Evolutionary conservation across 2,888 invertebrate species (phyloP).

Genomic region (Aporophyla lueneburgensis): DNA sequence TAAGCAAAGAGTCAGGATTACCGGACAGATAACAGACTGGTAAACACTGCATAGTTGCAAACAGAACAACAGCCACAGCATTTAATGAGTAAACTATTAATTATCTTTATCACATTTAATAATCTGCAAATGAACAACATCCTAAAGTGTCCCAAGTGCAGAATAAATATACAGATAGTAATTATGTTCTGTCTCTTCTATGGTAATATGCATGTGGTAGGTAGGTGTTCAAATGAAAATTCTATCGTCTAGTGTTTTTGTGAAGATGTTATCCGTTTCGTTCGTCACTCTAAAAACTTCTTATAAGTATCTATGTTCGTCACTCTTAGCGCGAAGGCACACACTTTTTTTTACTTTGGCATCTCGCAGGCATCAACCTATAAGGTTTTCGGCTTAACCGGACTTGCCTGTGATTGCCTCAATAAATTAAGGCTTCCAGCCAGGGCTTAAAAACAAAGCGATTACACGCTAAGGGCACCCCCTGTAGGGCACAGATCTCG

Average conservation of each 20-base stretch:
- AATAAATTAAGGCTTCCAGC: too few relatives aligned
- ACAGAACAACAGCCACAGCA: too few relatives aligned
- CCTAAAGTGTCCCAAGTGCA: not conserved
- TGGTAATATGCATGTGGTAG: conserved; percentile 19
- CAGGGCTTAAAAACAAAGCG: too few relatives aligned
- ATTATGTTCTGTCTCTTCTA: too few relatives aligned
- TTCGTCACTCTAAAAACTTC: conserved; percentile 1
- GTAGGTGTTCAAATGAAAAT: conserved; percentile 36
- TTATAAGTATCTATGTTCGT: too few relatives aligned
- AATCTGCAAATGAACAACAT: not conserved
- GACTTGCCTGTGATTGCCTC: too few relatives aligned
- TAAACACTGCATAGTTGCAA: conserved; percentile 2
- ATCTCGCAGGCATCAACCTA: too few relatives aligned
- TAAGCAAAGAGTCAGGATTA: not conserved
- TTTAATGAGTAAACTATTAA: not conserved
- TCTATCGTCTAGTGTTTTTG: conserved; percentile 48
- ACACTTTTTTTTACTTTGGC: not conserved
- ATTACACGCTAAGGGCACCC: too few relatives aligned
- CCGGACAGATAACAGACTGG: not conserved
- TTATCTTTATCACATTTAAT: not conserved
- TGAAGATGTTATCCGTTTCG: conserved; percentile 32
- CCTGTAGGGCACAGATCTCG: too few relatives aligned
- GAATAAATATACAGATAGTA: conserved; percentile 3
- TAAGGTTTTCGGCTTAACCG: too few relatives aligned
- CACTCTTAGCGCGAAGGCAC: not conserved